Evolutionary conservation across 2,797 vertebrate species (phyloP).

Genomic region (Prionace glauca): DNA sequence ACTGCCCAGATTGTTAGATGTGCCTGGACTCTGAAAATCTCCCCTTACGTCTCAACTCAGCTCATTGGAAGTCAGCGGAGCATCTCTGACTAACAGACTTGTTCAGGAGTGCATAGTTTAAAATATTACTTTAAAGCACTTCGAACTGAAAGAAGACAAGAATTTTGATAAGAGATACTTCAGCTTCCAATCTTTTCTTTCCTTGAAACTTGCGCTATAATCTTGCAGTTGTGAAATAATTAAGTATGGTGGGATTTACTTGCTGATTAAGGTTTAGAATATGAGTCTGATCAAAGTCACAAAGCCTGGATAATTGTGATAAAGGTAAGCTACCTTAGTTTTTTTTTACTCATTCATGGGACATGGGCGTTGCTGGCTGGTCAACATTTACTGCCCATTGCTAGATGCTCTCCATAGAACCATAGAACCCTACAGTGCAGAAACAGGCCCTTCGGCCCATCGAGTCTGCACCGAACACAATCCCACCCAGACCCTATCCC

Average conservation of each 20-base stretch:
- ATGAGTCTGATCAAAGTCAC: not conserved
- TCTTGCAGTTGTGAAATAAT: not conserved
- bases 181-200: not conserved
- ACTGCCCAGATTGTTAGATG: not conserved
- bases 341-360: too few species aligned
- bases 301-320: not conserved
- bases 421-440: too few species aligned
- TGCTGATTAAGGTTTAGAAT: not conserved
- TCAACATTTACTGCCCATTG: too few species aligned
- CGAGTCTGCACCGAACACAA: too few species aligned
- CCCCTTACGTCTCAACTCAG: not conserved
- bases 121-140: not conserved
- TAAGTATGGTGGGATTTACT: not conserved
- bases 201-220: not conserved
- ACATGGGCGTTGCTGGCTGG: too few species aligned
- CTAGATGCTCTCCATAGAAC: too few species aligned
- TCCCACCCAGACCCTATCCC: too few species aligned
- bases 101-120: not conserved
- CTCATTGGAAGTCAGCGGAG: not conserved
- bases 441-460: too few species aligned
- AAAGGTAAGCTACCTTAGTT: not conserved
- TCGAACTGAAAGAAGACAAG: not conserved
- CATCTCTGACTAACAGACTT: not conserved
- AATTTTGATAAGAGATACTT: not conserved
- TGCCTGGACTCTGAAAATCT: not conserved